Conservation (phyloP, 2,113 vertebrate genomes). For the Dicerorhinus sumatrensis region DNA sequence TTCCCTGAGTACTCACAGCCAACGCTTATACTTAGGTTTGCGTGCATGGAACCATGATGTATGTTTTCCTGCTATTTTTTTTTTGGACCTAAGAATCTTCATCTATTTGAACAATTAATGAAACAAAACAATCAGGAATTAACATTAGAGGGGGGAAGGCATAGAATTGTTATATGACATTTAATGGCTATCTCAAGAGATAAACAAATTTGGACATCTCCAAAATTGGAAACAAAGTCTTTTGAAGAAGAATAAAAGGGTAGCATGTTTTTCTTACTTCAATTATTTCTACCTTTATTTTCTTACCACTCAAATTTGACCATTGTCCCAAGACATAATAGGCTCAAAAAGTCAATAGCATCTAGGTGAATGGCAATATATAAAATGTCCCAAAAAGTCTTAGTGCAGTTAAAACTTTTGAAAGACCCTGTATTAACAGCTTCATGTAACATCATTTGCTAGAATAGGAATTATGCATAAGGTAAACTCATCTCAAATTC, state of each 20-base stretch:
- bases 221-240: slow-evolving; percentile 45
- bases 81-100: slow-evolving; percentile 55
- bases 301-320: slow-evolving; percentile 40
- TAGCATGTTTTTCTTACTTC: not conserved
- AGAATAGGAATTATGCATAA: not conserved
- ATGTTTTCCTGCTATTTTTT: slow-evolving; percentile 28
- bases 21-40: slow-evolving; percentile 64
- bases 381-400: not conserved
- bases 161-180: not conserved
- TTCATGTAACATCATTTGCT: slow-evolving; percentile 28
- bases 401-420: not conserved
- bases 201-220: slow-evolving; percentile 29
- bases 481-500: not conserved
- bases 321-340: not conserved
- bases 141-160: not conserved
- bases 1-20: not conserved
- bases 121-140: slow-evolving; percentile 40
- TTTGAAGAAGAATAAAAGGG: slow-evolving; percentile 13
- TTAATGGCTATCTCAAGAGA: not conserved
- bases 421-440: not conserved
- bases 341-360: slow-evolving; percentile 28
- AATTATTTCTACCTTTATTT: slow-evolving; percentile 17
- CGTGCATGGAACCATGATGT: not conserved
- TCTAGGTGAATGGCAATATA: not conserved
- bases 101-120: slow-evolving; percentile 41